Evolutionary conservation across 2,888 invertebrate species (phyloP).

Genomic region (Netelia melanura): DNA sequence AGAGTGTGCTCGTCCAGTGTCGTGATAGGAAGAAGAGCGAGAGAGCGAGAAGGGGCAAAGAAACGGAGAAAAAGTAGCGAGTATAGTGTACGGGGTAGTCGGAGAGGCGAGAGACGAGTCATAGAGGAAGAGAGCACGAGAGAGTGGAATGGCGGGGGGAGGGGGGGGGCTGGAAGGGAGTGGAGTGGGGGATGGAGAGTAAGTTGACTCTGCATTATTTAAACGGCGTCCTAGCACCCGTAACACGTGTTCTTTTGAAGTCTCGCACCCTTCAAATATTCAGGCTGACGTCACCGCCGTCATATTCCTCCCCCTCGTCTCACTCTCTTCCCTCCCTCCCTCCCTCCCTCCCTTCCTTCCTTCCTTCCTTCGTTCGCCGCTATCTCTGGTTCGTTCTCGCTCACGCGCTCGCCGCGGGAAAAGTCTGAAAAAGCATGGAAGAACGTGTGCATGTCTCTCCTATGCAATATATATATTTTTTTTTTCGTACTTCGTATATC

Average conservation of each 20-base stretch:
- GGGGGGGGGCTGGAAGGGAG: conserved; percentile 52
- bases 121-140: conserved; percentile 37
- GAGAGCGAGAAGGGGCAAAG: conserved; percentile 26
- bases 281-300: conserved; percentile 84
- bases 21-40: conserved; percentile 17
- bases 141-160: conserved; percentile 49
- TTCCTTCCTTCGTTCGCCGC: conserved; percentile 62
- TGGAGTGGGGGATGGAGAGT: conserved; percentile 76
- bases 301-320: conserved; percentile 79
- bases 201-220: conserved; percentile 85
- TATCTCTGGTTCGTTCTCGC: conserved; percentile 50
- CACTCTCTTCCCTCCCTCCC: conserved; percentile 21
- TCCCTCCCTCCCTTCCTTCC: conserved; percentile 47
- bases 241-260: conserved; percentile 85
- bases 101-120: conserved; percentile 43
- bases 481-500: conserved; percentile 12
- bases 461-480: conserved; percentile 22
- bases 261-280: conserved; percentile 84
- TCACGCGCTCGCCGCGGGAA: conserved; percentile 36
- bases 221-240: conserved; percentile 83
- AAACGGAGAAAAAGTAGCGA: conserved; percentile 47
- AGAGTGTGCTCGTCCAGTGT: not conserved
- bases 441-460: conserved; percentile 14
- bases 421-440: conserved; percentile 19
- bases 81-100: conserved; percentile 35